Base-by-base conservation (phyloP, 2,888 invertebrate species). In the Mellilla xanthometata region DNA sequence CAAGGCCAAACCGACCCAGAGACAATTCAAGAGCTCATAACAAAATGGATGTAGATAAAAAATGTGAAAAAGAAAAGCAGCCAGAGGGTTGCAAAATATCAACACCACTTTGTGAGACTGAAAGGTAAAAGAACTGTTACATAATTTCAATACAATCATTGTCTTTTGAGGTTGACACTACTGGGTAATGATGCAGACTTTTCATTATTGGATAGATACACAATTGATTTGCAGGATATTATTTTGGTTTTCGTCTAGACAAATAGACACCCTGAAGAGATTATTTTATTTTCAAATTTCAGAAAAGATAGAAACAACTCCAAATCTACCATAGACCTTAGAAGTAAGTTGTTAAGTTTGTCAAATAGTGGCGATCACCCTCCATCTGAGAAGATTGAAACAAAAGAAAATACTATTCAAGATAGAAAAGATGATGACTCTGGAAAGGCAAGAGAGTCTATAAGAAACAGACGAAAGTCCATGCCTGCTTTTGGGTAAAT, bases 391-490 rank as follows among this genome's bases (percentile, higher is more conserved):
- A 54, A 27, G 26, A 49, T 39, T 46, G 54, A 60, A 36, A 41
- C 43, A 24, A 72, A 71, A 44, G 70, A 71, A 38, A 67, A 61
- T 44, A 47, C 54, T 3, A 10, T 38, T 3, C 53, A 56, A 43
- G 9, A 12, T 26, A 41, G 35, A 19, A 32, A 24, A 5, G 42
- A 54, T 12, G 24, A 42, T 34, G 38, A 45, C 27, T n/a, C 23
- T 22, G 2, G 15, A 2, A 50, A 22, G 12, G 8, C 40, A n/a
- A 31, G 49, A 24, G 54, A 49, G 28, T 62, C 28, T 45, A 72
- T 83, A 41, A 66, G 49, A 15, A 53, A 65, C 29, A 73, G 82
- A 56, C 64, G 81, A 19, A 82, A 82, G 52, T 83, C 81, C 22
- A 72, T 78, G 68, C 72, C 77, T 24, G 64, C 58, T 46, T 36